Conservation (phyloP, 2,888 invertebrate species). For the Eristalis pertinax region DNA sequence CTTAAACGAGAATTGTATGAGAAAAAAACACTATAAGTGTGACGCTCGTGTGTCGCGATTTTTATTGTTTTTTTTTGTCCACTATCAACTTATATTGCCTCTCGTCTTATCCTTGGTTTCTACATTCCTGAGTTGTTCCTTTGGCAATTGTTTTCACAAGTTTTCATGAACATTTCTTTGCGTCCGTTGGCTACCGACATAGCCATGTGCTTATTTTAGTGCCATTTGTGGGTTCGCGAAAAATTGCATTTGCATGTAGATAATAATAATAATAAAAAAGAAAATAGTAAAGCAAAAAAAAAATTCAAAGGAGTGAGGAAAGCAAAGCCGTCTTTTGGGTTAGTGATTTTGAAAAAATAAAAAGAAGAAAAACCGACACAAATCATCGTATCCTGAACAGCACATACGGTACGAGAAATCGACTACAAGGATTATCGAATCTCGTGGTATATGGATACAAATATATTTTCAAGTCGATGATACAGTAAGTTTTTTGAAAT, state of each 20-base stretch:
- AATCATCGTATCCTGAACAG: background rate
- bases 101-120: background rate
- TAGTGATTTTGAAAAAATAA: slow-evolving; percentile 22
- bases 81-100: background rate
- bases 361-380: background rate
- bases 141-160: slow-evolving; percentile 14
- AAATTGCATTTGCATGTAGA: slow-evolving; percentile 40
- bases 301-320: background rate
- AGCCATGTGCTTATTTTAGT: slow-evolving; percentile 33
- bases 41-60: slow-evolving; percentile 41
- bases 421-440: slow-evolving; percentile 54
- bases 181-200: slow-evolving; percentile 19
- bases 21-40: background rate
- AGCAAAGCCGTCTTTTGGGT: background rate
- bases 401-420: background rate
- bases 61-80: background rate
- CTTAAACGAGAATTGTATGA: slow-evolving; percentile 20
- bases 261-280: background rate
- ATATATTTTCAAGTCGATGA: slow-evolving; percentile 67
- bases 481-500: slow-evolving; percentile 47
- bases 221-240: slow-evolving; percentile 11
- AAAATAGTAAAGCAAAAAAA: slow-evolving; percentile 7
- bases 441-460: slow-evolving; percentile 56
- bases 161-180: slow-evolving; percentile 8
- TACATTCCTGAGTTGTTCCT: background rate